phyloP scores from a whole-genome alignment of 2,113 vertebrate species.

The Eidolon helvum region DNA sequence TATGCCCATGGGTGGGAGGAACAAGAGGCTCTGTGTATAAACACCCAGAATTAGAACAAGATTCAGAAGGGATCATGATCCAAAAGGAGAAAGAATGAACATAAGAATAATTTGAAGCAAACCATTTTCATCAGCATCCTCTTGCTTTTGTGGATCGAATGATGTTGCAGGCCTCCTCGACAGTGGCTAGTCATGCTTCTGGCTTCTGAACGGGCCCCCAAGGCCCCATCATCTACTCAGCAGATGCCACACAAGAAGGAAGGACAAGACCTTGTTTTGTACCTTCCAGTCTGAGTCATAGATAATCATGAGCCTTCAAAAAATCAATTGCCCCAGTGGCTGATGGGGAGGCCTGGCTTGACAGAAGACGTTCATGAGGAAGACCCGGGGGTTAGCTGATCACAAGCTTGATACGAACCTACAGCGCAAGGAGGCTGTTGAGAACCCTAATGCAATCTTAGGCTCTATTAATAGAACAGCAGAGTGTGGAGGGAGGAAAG shows the following conservation, averaged over 20 bases:
- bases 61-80: background rate
- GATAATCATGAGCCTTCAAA: conserved; percentile 52
- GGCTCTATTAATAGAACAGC: conserved; percentile 71
- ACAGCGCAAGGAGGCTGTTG: conserved; percentile 34
- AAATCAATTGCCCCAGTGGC: conserved; percentile 35
- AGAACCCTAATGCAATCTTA: conserved; percentile 64
- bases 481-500: conserved; percentile 41
- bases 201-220: background rate
- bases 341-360: conserved; percentile 17
- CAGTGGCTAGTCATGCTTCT: background rate
- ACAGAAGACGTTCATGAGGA: conserved; percentile 45
- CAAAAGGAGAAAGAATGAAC: background rate
- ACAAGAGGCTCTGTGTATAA: background rate
- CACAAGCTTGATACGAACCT: conserved; percentile 38
- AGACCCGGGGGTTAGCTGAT: conserved; percentile 35
- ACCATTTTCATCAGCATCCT: background rate
- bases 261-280: conserved; percentile 3
- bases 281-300: background rate
- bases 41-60: conserved; percentile 26
- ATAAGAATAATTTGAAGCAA: background rate
- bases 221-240: background rate
- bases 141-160: background rate
- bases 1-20: background rate
- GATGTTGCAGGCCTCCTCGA: background rate
- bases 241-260: background rate